These are phyloP conservation scores for Euphydryas editha DNA, from an alignment of 2,888 invertebrate genomes.

Conservation along the genomic window DNA sequence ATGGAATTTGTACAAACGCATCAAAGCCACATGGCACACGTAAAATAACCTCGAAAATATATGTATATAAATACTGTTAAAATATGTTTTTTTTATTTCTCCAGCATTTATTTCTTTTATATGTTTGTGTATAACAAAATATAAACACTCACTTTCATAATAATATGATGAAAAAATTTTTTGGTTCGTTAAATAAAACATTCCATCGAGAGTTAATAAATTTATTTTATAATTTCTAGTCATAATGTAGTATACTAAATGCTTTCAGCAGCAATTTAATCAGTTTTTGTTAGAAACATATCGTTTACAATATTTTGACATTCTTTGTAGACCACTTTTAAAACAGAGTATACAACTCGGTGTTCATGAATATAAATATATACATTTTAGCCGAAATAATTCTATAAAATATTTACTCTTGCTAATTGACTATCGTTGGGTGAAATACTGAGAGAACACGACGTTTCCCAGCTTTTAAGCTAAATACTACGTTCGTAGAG, in stretches of 20 bases:
- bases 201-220: conserved; percentile 50
- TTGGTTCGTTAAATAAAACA: conserved; percentile 28
- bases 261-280: conserved; percentile 70
- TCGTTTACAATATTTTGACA: conserved; percentile 58
- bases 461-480: conserved; percentile 70
- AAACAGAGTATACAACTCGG: conserved; percentile 51
- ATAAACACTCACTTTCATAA: background rate
- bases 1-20: conserved; percentile 48
- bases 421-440: conserved; percentile 84
- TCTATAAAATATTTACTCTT: conserved; percentile 78
- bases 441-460: conserved; percentile 75
- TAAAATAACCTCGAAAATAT: conserved; percentile 78
- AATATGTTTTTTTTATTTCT: conserved; percentile 65
- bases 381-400: conserved; percentile 66
- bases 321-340: conserved; percentile 44
- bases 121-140: background rate
- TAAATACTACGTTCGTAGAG: conserved; percentile 65
- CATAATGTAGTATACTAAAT: conserved; percentile 71
- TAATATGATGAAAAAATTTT: background rate
- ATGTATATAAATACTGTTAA: conserved; percentile 83
- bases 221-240: conserved; percentile 57
- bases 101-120: conserved; percentile 51
- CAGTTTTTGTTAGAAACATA: conserved; percentile 62
- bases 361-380: conserved; percentile 61
- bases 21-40: conserved; percentile 75